Conservation (phyloP, 2,113 vertebrate genomes). For the Triplophysa rosa region DNA sequence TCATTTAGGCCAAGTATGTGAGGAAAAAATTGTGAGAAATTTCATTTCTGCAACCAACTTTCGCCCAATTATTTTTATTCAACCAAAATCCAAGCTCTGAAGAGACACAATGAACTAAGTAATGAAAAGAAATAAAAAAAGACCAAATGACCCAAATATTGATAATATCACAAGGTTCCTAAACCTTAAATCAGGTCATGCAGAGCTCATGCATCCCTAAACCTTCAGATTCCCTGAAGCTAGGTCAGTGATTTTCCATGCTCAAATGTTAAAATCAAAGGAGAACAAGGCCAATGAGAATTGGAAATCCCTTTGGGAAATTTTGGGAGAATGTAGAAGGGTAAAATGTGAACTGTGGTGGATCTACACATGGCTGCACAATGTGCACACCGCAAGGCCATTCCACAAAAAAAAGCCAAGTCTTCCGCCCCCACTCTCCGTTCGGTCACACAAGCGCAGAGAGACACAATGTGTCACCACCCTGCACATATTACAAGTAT, state of each 20-base stretch:
- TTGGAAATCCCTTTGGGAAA: slow-evolving; percentile 46
- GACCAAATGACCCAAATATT: background rate
- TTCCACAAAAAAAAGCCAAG: slow-evolving; percentile 53
- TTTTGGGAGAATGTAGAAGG: slow-evolving; percentile 43
- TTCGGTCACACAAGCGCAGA: slow-evolving; percentile 38
- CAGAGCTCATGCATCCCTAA: background rate
- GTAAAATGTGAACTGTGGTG: slow-evolving; percentile 50
- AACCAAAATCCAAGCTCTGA: no score
- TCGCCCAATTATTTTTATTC: no score
- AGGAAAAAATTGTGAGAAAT: no score
- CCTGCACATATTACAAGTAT: slow-evolving; percentile 27
- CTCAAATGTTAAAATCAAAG: slow-evolving; percentile 31
- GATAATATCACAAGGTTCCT: background rate
- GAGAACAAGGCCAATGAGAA: slow-evolving; percentile 42
- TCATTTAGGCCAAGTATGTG: no score
- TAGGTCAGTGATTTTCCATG: slow-evolving; percentile 49
- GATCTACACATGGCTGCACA: slow-evolving; percentile 56
- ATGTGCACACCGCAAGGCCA: slow-evolving; percentile 53
- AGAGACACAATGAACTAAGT: no score
- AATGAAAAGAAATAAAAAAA: no score
- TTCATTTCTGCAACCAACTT: no score
- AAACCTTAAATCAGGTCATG: slow-evolving; percentile 3
- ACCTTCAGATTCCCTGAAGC: slow-evolving; percentile 31
- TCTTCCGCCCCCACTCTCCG: slow-evolving; percentile 47
- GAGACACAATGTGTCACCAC: slow-evolving; percentile 42